A percentile compares a stretch with the other conserved stretches of the same genome.
These are phyloP conservation scores for Syncerus caffer DNA, from an alignment of 2,797 vertebrate genomes.

Conservation along the genomic window DNA sequence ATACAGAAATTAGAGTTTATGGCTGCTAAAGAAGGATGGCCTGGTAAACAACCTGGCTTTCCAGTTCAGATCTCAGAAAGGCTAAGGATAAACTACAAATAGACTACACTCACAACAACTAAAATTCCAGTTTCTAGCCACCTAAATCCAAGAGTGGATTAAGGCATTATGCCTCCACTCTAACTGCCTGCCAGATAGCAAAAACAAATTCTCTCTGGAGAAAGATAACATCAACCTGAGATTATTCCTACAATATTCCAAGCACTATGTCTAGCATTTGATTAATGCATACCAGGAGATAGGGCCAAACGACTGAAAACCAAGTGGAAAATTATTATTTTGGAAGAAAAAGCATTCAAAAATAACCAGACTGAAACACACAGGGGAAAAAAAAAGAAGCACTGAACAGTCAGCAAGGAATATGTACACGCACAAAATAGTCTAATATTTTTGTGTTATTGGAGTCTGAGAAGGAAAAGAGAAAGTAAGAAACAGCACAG, in stretches of 20 bases:
- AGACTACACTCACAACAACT: not conserved
- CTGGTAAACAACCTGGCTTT: not conserved
- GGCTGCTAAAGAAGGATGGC: not conserved
- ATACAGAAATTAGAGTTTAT: constrained; percentile 1
- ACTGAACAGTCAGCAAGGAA: not conserved
- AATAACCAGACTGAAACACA: not conserved
- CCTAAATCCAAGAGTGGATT: not conserved
- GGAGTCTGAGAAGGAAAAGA: not conserved
- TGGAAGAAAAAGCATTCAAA: not conserved
- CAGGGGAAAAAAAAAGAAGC: not conserved
- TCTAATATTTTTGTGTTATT: not conserved
- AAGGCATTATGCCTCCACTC: not conserved
- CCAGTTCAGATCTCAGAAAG: not conserved
- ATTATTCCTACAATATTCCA: constrained; percentile 22
- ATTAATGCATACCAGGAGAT: not conserved
- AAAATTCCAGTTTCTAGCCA: not conserved
- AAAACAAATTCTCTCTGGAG: not conserved
- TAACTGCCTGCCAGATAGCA: not conserved
- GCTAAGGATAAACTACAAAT: not conserved
- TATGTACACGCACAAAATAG: not conserved
- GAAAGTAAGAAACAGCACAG: not conserved
- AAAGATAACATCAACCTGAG: not conserved
- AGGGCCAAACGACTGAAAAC: constrained; percentile 11
- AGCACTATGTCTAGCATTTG: not conserved
- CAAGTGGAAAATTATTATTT: not conserved